Percentiles rank a stretch among this genome's conserved stretches.
Conservation (phyloP, 1,140 invertebrate genomes). For the Anastrepha ludens region DNA sequence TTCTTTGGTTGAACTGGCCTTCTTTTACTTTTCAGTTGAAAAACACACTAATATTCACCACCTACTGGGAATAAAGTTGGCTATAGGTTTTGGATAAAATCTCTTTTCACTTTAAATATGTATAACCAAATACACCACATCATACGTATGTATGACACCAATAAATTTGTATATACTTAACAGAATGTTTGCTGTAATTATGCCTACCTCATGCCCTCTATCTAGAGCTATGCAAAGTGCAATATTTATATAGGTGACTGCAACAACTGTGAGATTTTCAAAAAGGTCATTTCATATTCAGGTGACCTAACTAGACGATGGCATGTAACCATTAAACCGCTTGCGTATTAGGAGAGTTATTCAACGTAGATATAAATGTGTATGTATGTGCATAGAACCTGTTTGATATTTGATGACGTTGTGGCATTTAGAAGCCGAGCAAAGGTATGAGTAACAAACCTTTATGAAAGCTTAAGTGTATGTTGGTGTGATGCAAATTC, state of each 20-base stretch:
- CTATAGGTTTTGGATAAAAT: conserved; percentile 6
- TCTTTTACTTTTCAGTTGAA: too few species aligned
- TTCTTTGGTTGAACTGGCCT: too few species aligned
- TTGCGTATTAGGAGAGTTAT: neutral
- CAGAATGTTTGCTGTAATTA: neutral
- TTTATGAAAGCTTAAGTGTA: too few species aligned
- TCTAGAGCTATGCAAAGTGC: neutral
- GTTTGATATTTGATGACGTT: neutral
- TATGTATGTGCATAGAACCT: neutral
- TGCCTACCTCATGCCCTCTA: neutral
- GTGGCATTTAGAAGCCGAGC: neutral
- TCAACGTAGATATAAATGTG: neutral
- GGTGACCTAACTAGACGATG: conserved; percentile 27
- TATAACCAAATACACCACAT: neutral
- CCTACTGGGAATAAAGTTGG: neutral
- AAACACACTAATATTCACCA: neutral
- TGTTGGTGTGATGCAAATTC: too few species aligned
- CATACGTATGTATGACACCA: neutral
- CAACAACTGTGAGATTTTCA: neutral
- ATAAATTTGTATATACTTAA: neutral
- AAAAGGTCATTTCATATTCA: conserved; percentile 49
- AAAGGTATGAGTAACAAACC: too few species aligned
- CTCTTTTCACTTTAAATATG: conserved; percentile 16
- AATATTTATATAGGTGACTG: neutral
- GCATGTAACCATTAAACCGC: neutral